Evolutionary conservation across 1,140 invertebrate genomes (phyloP).

Genomic region (Papilio helenus): DNA sequence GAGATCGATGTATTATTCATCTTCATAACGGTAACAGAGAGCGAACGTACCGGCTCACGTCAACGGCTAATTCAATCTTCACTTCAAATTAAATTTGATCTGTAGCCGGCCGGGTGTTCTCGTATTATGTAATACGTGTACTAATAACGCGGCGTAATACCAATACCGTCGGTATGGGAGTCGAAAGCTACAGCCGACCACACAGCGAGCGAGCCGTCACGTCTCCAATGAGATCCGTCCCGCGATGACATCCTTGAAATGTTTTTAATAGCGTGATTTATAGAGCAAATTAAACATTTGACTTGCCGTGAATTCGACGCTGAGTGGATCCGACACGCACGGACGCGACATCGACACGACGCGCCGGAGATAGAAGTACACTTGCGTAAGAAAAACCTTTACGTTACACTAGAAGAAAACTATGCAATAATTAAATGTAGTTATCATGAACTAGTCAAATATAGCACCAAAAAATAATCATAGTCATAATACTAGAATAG

Average conservation of each 20-base stretch:
- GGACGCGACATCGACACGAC: slow-evolving; percentile 58
- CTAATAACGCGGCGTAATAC: slow-evolving; percentile 58
- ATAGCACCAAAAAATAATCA: too few species aligned
- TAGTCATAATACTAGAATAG: too few species aligned
- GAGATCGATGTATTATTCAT: slow-evolving; percentile 20
- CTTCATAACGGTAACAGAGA: not conserved
- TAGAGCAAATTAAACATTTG: slow-evolving; percentile 83
- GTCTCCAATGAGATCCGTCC: slow-evolving; percentile 76
- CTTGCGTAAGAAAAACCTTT: slow-evolving; percentile 33
- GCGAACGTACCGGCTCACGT: slow-evolving; percentile 37
- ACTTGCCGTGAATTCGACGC: slow-evolving; percentile 79
- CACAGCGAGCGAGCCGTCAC: slow-evolving; percentile 70
- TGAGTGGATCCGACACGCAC: slow-evolving; percentile 81
- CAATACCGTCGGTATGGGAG: slow-evolving; percentile 48
- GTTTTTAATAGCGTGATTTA: slow-evolving; percentile 82
- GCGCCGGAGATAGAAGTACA: slow-evolving; percentile 47
- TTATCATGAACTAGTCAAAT: not conserved
- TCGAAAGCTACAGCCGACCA: slow-evolving; percentile 49
- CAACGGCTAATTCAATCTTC: slow-evolving; percentile 66
- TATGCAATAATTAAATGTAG: not conserved
- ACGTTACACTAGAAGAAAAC: not conserved
- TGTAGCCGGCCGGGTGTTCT: slow-evolving; percentile 50
- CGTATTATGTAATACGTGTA: slow-evolving; percentile 51
- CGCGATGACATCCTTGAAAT: slow-evolving; percentile 81
- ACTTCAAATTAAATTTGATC: slow-evolving; percentile 71